A percentile compares a stretch with the other conserved stretches of the same genome.
These are phyloP conservation scores for Pedionomus torquatus DNA, from an alignment of 2,113 vertebrate genomes.

Conservation along the genomic window DNA sequence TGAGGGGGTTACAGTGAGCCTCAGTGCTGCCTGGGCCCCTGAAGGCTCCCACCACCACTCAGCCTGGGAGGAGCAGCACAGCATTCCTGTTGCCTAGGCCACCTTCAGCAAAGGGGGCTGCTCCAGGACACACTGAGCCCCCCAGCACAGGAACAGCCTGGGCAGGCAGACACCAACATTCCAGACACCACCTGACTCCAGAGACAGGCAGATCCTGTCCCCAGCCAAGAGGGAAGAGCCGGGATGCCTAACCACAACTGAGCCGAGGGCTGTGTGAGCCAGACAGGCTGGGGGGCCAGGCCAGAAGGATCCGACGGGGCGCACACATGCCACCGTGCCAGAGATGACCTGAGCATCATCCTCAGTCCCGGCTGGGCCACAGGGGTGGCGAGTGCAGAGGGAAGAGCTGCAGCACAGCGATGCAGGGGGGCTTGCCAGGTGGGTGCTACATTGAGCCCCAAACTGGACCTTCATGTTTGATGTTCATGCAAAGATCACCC, in stretches of 20 bases:
- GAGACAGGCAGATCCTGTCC: neutral
- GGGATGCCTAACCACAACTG: accelerated
- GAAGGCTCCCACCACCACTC: neutral
- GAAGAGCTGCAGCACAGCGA: neutral
- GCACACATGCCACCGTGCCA: accelerated
- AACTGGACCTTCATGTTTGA: neutral
- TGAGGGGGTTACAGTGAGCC: neutral
- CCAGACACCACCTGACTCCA: accelerated
- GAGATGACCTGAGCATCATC: neutral
- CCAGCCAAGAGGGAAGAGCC: neutral
- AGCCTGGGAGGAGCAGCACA: accelerated
- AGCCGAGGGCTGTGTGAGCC: accelerated
- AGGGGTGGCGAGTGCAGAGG: accelerated
- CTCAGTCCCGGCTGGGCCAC: accelerated
- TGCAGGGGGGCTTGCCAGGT: too few relatives aligned
- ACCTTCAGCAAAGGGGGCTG: neutral
- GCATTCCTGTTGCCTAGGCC: neutral
- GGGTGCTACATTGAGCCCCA: accelerated
- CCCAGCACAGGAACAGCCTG: neutral
- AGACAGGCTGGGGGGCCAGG: neutral
- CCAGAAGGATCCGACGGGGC: neutral
- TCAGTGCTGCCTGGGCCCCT: accelerated
- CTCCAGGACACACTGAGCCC: accelerated
- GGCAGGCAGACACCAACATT: neutral
- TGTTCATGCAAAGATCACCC: neutral